phyloP scores from a whole-genome alignment of 2,797 vertebrate genomes.

The Perdix hodgsoniae region DNA sequence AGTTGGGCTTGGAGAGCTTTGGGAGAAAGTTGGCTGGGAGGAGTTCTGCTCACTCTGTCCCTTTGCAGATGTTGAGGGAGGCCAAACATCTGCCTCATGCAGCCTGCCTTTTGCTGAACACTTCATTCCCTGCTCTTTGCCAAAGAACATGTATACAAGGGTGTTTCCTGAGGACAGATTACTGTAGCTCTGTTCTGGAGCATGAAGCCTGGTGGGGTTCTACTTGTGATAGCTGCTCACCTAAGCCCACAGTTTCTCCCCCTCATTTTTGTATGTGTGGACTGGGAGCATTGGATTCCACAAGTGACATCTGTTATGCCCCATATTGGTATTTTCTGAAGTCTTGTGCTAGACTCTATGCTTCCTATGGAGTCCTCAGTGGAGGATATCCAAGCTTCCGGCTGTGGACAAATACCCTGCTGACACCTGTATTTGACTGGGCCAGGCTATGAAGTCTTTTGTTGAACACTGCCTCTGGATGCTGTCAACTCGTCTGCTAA shows the following conservation, averaged over 20 bases:
- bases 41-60: neutral
- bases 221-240: neutral
- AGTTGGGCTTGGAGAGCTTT: neutral
- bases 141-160: neutral
- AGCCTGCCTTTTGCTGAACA: neutral
- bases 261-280: neutral
- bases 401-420: neutral
- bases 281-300: neutral
- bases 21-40: neutral
- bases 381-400: neutral
- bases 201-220: neutral
- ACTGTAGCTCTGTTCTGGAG: neutral
- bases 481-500: neutral
- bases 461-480: neutral
- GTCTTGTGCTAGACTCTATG: neutral
- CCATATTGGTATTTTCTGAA: neutral
- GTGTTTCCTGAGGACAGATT: neutral
- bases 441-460: neutral
- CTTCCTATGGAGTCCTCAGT: neutral
- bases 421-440: neutral
- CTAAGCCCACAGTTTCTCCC: neutral
- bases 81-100: neutral
- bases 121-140: neutral
- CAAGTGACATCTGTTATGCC: neutral
- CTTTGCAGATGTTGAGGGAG: neutral